Percentiles rank a stretch among this genome's conserved stretches.
phyloP scores from a whole-genome alignment of 2,113 vertebrate species.

The Chaetura pelagica region DNA sequence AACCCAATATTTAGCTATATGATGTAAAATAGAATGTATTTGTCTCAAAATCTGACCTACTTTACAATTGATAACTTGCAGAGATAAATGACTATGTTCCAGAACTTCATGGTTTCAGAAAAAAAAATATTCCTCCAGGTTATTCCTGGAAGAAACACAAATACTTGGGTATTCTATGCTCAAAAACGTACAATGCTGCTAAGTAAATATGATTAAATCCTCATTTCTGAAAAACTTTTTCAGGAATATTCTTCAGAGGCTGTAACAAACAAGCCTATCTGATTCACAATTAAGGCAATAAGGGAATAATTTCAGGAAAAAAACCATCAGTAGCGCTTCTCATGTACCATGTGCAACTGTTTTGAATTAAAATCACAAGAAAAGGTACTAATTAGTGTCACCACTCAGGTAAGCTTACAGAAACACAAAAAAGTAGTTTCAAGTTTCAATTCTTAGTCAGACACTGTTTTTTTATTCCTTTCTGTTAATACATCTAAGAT shows the following conservation, averaged over 20 bases:
- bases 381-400: not conserved
- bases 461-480: fast-evolving
- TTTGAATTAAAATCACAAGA: not conserved
- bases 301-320: not conserved
- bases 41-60: not conserved
- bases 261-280: not conserved
- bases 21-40: not conserved
- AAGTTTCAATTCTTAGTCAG: not conserved
- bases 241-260: not conserved
- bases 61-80: not conserved
- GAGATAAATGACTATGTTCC: not conserved
- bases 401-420: not conserved
- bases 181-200: not conserved
- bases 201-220: not conserved
- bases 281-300: not conserved
- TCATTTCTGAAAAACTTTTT: not conserved
- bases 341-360: not conserved
- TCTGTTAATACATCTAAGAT: not conserved
- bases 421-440: not conserved
- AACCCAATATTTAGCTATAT: not conserved
- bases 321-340: not conserved
- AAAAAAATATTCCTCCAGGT: not conserved
- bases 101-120: not conserved
- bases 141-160: not conserved
- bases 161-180: not conserved